Percentiles rank a stretch among this genome's conserved stretches.
Evolutionary conservation across 2,888 invertebrate species (phyloP).

Genomic region (Autographa gamma): DNA sequence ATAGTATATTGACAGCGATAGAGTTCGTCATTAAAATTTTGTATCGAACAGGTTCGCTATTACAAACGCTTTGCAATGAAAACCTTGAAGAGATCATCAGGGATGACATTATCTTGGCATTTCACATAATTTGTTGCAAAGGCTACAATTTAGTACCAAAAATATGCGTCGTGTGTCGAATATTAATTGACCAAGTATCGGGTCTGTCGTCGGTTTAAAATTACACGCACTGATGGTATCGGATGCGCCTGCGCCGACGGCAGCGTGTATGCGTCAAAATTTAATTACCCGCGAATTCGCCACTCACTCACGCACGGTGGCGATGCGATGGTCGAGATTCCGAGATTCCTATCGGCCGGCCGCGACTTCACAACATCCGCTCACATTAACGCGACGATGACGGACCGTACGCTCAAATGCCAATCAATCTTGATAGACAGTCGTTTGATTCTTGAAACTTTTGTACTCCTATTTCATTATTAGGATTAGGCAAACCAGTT

Average conservation of each 20-base stretch:
- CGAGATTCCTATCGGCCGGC: slow-evolving; percentile 54
- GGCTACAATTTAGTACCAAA: slow-evolving; percentile 63
- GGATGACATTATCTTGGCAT: slow-evolving; percentile 19
- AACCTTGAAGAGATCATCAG: slow-evolving; percentile 14
- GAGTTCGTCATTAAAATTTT: no score
- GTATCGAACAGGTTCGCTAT: no score
- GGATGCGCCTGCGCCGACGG: slow-evolving; percentile 63
- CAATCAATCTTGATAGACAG: slow-evolving; percentile 38
- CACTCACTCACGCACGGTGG: slow-evolving; percentile 67
- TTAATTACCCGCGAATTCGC: slow-evolving; percentile 82
- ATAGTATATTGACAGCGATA: no score
- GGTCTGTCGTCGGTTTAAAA: slow-evolving; percentile 68
- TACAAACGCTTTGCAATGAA: not conserved
- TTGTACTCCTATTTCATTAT: slow-evolving; percentile 27
- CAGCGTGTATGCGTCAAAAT: slow-evolving; percentile 73
- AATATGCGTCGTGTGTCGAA: slow-evolving; percentile 64
- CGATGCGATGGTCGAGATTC: slow-evolving; percentile 28
- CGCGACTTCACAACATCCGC: slow-evolving; percentile 45
- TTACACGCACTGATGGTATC: slow-evolving; percentile 79
- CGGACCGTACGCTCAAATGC: slow-evolving; percentile 26
- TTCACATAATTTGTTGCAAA: slow-evolving; percentile 61
- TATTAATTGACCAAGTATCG: slow-evolving; percentile 71
- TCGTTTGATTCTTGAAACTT: slow-evolving; percentile 40
- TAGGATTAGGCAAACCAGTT: slow-evolving; percentile 20
- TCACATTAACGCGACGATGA: slow-evolving; percentile 45